Percentiles rank a stretch among this genome's conserved stretches.
These are phyloP conservation scores for Orchestes rusci DNA, from an alignment of 2,888 invertebrate genomes.

Conservation along the genomic window DNA sequence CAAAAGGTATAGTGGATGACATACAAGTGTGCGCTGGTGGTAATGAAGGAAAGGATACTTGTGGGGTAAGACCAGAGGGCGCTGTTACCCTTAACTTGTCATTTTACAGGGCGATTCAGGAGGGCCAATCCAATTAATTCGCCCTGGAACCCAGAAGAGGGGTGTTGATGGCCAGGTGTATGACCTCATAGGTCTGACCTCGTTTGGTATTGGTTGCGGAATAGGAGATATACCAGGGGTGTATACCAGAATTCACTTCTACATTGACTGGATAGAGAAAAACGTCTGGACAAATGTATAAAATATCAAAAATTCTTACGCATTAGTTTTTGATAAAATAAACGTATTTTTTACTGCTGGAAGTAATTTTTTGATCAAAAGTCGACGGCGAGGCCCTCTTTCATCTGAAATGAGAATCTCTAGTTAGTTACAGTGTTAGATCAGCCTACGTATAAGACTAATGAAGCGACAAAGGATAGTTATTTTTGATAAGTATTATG, in stretches of 20 bases:
- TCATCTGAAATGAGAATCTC: too few species aligned
- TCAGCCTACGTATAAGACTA: too few species aligned
- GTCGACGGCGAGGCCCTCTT: too few species aligned
- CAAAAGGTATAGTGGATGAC: slow-evolving; percentile 42
- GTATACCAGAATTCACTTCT: background rate
- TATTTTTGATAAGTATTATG: too few species aligned
- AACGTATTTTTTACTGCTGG: too few species aligned
- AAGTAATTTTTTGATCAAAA: too few species aligned
- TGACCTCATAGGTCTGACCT: slow-evolving; percentile 2
- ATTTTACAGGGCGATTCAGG: slow-evolving; percentile 3
- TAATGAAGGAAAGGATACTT: slow-evolving; percentile 45
- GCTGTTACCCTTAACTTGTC: background rate
- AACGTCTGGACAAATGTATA: too few species aligned
- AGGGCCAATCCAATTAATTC: background rate
- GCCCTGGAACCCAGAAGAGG: background rate
- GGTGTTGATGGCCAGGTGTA: background rate
- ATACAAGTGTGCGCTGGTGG: slow-evolving; percentile 51
- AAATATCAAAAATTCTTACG: too few species aligned
- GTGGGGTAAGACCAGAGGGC: slow-evolving; percentile 42
- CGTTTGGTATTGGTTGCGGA: background rate
- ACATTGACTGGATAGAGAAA: slow-evolving; percentile 1
- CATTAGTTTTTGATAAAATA: too few species aligned
- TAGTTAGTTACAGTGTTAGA: too few species aligned
- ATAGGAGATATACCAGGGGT: slow-evolving; percentile 2
- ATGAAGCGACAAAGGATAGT: too few species aligned